phyloP scores from a whole-genome alignment of 2,113 vertebrate species.

The Axis porcinus region DNA sequence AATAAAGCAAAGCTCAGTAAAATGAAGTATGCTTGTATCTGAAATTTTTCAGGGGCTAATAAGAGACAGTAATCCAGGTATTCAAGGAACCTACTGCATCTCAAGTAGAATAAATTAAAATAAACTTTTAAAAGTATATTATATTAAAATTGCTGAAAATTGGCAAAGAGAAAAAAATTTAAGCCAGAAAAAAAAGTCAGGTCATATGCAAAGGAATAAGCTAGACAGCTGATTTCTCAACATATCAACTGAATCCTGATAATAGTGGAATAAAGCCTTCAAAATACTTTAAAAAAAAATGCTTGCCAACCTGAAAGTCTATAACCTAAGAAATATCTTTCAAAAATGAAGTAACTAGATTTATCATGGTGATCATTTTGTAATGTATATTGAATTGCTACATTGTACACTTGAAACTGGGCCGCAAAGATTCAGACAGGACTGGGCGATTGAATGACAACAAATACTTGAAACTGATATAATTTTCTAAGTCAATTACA shows the following conservation, averaged over 20 bases:
- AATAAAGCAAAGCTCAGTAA: too few relatives aligned
- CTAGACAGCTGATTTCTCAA: not conserved
- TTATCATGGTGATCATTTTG: not conserved
- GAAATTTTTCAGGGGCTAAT: not conserved
- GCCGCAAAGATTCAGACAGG: fast-evolving
- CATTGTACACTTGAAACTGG: not conserved
- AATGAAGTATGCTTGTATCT: not conserved
- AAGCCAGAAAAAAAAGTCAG: not conserved
- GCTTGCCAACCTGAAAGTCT: not conserved
- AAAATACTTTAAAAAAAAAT: not conserved
- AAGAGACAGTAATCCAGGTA: not conserved
- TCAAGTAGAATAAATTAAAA: constrained; percentile 13
- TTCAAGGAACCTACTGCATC: not conserved
- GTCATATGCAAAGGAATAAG: not conserved
- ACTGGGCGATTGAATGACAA: not conserved
- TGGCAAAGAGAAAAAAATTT: not conserved
- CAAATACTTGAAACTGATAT: not conserved
- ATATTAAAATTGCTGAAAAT: constrained; percentile 14
- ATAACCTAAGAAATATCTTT: not conserved
- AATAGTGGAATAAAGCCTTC: not conserved
- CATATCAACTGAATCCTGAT: not conserved
- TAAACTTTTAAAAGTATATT: not conserved
- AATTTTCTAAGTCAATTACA: not conserved
- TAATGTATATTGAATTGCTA: not conserved
- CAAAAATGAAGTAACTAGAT: not conserved